Conservation (phyloP, 2,797 vertebrate species). For the Tenualosa ilisha region DNA sequence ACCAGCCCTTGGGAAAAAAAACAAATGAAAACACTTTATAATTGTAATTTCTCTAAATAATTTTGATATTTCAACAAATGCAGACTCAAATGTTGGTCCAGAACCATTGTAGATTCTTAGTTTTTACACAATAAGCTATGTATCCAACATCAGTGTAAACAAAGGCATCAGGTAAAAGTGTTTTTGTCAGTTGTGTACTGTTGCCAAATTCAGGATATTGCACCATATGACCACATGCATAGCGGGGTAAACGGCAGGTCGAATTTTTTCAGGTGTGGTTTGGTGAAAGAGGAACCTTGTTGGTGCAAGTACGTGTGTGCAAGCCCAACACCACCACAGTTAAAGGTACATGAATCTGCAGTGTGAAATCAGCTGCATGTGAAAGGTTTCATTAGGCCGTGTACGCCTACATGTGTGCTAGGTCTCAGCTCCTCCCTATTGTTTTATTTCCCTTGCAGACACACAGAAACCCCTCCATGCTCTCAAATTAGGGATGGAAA, state of each 20-base stretch:
- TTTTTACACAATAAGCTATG: background rate
- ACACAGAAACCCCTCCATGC: conserved; percentile 19
- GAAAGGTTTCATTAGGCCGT: background rate
- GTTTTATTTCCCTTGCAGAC: background rate
- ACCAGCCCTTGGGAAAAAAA: background rate
- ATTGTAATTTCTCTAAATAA: background rate
- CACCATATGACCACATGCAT: conserved; percentile 47
- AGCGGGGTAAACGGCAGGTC: conserved; percentile 47
- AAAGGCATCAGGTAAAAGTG: conserved; percentile 2
- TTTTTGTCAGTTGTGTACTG: background rate
- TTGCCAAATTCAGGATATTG: conserved; percentile 46
- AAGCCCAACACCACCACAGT: conserved; percentile 16
- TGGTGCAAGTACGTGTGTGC: conserved; percentile 42
- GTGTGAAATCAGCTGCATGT: background rate
- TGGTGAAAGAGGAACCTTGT: conserved; percentile 51
- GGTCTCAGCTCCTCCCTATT: background rate
- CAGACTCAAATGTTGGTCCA: background rate
- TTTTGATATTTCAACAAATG: background rate
- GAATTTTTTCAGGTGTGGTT: conserved; percentile 63
- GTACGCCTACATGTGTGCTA: background rate
- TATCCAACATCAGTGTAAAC: background rate
- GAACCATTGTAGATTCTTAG: background rate
- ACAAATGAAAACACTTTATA: background rate
- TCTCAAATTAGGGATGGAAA: conserved; percentile 26
- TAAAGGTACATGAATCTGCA: background rate